Evolutionary conservation across 2,797 vertebrate genomes (phyloP), one percentile per base, ranked within the genome.

Genomic region (Sebastes steindachneri): DNA sequence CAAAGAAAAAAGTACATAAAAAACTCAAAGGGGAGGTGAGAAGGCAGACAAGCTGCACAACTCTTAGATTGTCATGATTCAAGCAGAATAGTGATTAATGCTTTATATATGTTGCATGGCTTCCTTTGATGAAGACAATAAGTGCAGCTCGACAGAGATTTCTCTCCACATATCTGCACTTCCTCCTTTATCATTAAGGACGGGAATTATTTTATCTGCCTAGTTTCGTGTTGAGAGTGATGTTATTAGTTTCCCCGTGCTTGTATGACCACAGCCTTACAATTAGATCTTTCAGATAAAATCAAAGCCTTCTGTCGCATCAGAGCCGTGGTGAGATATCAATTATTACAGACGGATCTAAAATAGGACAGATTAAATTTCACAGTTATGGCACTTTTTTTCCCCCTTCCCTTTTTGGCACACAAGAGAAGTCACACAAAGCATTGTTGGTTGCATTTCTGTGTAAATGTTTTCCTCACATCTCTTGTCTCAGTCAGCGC

Each of bases 331-430:
- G 66, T 68, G 71, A 85, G 74, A 86, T 86, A 87, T 91, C 83
- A 87, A 87, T 90, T 89, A 90, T 90, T 87, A 84, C 84, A 33
- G 68, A 89, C 55, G 12, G 57, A 84, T 90, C 83, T 86, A 82
- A 92, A 92, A 84, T 82, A 86, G 73, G 82, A 87, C 87, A 77
- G 85, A 93, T 92, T 82, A 7, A 68, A 86, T 90, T 91, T 91
- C 85, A 88, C 88, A 88, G 66, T 82, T 79, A 67, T 78, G 66
- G 66, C 82, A 71, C 74, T 35, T 73, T 53, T 66, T 59, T n/a
- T 19, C 41, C 26, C 9, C 21, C 12, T 3, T 72, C 45, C 54
- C 9, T 69, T 71, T 78, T 75, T 67, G 77, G 77, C 67, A 37
- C 37, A 28, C 3, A 45, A 54, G 41, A 79, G 26, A 71, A 85